These are phyloP conservation scores for Sipha flava DNA, from an alignment of 1,140 invertebrate genomes.

Conservation along the genomic window DNA sequence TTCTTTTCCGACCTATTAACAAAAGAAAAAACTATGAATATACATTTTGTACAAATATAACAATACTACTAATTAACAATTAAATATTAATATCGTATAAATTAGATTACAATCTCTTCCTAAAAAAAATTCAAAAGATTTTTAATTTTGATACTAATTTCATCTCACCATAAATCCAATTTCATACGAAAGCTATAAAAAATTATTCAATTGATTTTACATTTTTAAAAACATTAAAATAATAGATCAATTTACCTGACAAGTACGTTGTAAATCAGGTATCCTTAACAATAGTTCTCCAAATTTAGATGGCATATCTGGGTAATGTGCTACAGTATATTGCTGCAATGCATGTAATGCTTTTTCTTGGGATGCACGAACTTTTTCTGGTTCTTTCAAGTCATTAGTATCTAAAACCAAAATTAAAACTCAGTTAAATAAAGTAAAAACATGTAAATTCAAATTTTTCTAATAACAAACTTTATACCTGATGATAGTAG, in stretches of 20 bases:
- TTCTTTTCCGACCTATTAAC: constrained; percentile 76
- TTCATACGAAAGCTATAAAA: constrained; percentile 34
- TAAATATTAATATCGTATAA: too few species aligned
- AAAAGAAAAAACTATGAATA: constrained; percentile 17
- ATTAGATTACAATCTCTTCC: too few species aligned
- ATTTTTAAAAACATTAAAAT: background rate
- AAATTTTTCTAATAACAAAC: background rate
- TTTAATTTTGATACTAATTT: background rate
- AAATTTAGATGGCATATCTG: constrained; percentile 86
- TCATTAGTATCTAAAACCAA: constrained; percentile 78
- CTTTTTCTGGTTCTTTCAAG: constrained; percentile 81
- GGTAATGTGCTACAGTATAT: constrained; percentile 85
- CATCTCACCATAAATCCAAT: constrained; percentile 28
- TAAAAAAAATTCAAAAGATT: too few species aligned
- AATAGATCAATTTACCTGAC: constrained; percentile 55
- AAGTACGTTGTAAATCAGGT: constrained; percentile 87
- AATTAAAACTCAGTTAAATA: background rate
- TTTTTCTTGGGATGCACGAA: constrained; percentile 85
- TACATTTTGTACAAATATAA: background rate
- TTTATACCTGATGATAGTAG: constrained; percentile 77
- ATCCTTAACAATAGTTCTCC: constrained; percentile 86
- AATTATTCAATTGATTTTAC: background rate
- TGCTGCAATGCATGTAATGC: constrained; percentile 84
- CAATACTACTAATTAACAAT: too few species aligned
- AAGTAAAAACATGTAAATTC: background rate